A percentile compares a stretch with the other conserved stretches of the same genome.
Evolutionary conservation across 1,140 invertebrate genomes (phyloP).

Genomic region (Sogatella furcifera): DNA sequence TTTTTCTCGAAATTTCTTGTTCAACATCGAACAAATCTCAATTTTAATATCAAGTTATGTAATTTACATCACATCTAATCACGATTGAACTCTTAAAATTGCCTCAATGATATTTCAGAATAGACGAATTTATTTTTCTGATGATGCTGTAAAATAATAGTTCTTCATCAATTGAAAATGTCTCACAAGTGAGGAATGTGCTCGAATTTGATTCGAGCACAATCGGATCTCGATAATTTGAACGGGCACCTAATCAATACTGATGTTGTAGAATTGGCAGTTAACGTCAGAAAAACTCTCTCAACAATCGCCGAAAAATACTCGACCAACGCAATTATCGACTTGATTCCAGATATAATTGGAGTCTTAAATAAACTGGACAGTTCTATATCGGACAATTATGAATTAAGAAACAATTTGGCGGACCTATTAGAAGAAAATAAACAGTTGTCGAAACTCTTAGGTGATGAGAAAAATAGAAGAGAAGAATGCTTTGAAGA

Average conservation of each 20-base stretch:
- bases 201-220: too few species aligned
- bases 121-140: too few species aligned
- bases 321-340: background rate
- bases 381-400: background rate
- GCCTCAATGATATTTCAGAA: too few species aligned
- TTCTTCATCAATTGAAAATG: too few species aligned
- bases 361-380: background rate
- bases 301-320: background rate
- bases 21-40: too few species aligned
- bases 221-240: background rate
- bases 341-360: background rate
- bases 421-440: background rate
- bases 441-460: background rate
- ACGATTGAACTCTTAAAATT: too few species aligned
- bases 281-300: background rate
- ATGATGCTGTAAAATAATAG: too few species aligned
- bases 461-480: background rate
- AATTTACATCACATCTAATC: too few species aligned
- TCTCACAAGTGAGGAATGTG: too few species aligned
- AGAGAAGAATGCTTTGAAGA: background rate
- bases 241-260: background rate
- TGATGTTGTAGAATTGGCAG: background rate
- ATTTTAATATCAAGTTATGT: too few species aligned
- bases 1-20: too few species aligned
- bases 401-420: constrained; percentile 1